phyloP scores from a whole-genome alignment of 2,113 vertebrate species.

The Bucco capensis region DNA sequence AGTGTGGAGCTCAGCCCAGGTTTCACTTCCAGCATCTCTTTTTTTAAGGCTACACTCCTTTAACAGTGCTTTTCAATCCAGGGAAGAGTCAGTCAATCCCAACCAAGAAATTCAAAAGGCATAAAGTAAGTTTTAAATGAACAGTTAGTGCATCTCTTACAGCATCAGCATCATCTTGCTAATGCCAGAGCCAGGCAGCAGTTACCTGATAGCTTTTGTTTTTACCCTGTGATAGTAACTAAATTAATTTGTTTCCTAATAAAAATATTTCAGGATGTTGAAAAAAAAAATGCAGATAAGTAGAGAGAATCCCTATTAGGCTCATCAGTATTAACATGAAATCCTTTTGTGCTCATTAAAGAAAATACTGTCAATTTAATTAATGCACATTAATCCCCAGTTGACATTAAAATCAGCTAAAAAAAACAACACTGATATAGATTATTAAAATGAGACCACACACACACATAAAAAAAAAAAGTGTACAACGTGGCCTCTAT shows the following conservation, averaged over 20 bases:
- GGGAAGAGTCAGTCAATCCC: not conserved
- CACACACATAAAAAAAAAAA: too few species aligned
- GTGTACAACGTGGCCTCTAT: slow-evolving; percentile 43
- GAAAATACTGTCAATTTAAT: slow-evolving; percentile 94
- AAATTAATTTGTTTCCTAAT: slow-evolving; percentile 80
- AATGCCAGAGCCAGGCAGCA: slow-evolving; percentile 34
- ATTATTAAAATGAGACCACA: slow-evolving; percentile 75
- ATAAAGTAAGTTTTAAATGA: slow-evolving; percentile 8
- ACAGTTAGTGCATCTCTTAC: not conserved
- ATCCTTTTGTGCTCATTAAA: slow-evolving; percentile 95
- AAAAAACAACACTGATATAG: slow-evolving; percentile 78
- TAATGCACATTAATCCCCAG: slow-evolving; percentile 94
- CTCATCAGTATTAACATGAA: slow-evolving; percentile 93
- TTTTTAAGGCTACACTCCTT: not conserved
- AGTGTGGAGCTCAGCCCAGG: not conserved
- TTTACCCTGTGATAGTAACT: slow-evolving; percentile 48
- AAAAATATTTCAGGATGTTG: slow-evolving; percentile 86
- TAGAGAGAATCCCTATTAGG: slow-evolving; percentile 83
- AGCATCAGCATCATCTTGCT: slow-evolving; percentile 1
- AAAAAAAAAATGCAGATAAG: slow-evolving; percentile 88
- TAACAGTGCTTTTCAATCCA: not conserved
- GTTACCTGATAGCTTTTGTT: slow-evolving; percentile 46
- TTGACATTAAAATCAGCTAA: slow-evolving; percentile 91
- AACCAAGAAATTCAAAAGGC: not conserved
- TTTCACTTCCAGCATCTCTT: not conserved